Evolutionary conservation across 2,797 vertebrate species (phyloP), one percentile per base, ranked within the genome.

Genomic region (Gephyroberyx darwinii): DNA sequence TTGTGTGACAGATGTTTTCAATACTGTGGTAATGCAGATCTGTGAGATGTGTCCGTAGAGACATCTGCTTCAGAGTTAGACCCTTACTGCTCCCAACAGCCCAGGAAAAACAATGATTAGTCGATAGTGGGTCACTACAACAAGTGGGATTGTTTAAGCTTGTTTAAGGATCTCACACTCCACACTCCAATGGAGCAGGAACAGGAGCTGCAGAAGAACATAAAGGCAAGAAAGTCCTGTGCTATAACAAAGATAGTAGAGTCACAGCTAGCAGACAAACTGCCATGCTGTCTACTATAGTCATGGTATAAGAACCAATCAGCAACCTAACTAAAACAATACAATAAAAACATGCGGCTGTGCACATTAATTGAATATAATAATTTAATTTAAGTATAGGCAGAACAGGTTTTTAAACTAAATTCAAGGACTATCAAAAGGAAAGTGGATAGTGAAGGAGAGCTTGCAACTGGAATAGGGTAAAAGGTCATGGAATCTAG

Each of bases 61-160:
- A 66, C 63, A 65, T 72, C 60, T 75, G 53, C 61, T 78, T 75
- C 71, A 65, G 72, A 84, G 68, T 63, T 41, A 22, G 52, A 61
- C 30, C 47, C 39, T 43, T 22, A 16, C 57, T 82, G 57, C 77
- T 69, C 54, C 57, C 75, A 72, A 47, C 53, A 72, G 62, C 55
- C 30, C 17, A 4, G 0, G 45, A 52, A 75, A 74, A 73, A 75
- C 65, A 75, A 76, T 76, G 69, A 75, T 51, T 31, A 69, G 61
- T 81, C 80, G 74, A 86, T 83, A 80, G 74, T 0, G 10, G 54
- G 45, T 85, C 87, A 72, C 84, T 86, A 82, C 59, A 53, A 77
- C 77, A 85, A 81, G 83, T 71, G 58, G 64, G 41, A 33, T 67
- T 54, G 65, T 72, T 83, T 75, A 76, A 77, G 35, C 63, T 26